A percentile compares a stretch with the other conserved stretches of the same genome.
phyloP scores from a whole-genome alignment of 1,140 invertebrate genomes.

The Platyscapa corneri region DNA sequence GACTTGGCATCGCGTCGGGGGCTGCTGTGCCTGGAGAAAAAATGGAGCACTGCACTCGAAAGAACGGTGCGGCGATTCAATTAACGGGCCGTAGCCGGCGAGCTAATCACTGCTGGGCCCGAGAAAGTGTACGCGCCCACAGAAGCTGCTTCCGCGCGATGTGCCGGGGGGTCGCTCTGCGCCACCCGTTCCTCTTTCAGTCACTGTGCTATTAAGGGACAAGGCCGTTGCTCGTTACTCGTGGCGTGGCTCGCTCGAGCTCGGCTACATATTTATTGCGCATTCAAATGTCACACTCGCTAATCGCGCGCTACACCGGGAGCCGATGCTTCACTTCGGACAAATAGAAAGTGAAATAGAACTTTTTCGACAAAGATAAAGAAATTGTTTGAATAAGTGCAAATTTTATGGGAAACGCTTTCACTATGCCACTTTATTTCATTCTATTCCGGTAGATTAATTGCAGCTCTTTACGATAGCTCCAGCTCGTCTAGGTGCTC shows the following conservation, averaged over 20 bases:
- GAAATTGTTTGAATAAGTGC: not conserved
- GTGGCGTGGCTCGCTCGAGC: not conserved
- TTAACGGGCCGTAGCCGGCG: not conserved
- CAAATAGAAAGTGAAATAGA: conserved; percentile 28
- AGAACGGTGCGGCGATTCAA: not conserved
- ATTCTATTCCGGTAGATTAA: not conserved
- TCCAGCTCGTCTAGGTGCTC: not conserved
- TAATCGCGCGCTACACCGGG: not conserved
- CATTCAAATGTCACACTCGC: not conserved
- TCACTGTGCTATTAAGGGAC: not conserved
- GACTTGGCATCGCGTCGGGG: not conserved
- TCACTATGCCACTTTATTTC: not conserved
- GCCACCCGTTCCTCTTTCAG: not conserved
- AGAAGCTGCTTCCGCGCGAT: too few relatives aligned
- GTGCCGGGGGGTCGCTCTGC: not conserved
- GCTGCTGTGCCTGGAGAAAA: not conserved
- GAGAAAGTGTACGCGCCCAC: not conserved
- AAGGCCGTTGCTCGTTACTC: conserved; percentile 1
- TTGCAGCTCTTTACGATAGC: not conserved
- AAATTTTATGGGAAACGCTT: conserved; percentile 1
- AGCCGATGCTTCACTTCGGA: not conserved
- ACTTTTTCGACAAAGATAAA: not conserved
- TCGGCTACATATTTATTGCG: not conserved
- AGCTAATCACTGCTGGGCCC: not conserved
- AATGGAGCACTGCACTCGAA: not conserved